Evolutionary conservation across 2,113 vertebrate genomes (phyloP), one percentile per base, ranked within the genome.

Genomic region (Acrocephalus kingi): DNA sequence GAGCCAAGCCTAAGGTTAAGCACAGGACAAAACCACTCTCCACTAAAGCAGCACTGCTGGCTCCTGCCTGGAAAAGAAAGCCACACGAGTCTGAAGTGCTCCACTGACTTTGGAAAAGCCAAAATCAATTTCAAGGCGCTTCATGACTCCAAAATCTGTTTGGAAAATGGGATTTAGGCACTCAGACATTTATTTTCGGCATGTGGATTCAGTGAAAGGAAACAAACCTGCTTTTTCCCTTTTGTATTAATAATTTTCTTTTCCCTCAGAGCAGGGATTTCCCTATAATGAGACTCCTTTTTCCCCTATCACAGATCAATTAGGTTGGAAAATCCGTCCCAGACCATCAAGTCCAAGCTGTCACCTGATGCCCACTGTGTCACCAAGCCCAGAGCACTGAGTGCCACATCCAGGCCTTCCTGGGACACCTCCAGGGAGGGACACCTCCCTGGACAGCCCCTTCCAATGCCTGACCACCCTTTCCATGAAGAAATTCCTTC

Each of bases 291-390:
- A 39, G 51, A 30, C 30, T 74, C 2, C 2, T 28, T 63, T 54
- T n/a, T 51, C 9, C 16, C 7, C 46, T 27, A 3, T 30, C 51
- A 37, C 46, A 61, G 27, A 46, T 39, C 27, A 28, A 0, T 33
- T 19, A 52, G 18, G 22, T 16, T 46, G 33, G 46, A 62, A 69
- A 69, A 54, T 5, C 9, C 11, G 10, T 28, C 27, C 27, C 12
- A 45, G 61, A 10, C 1, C 11, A 56, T 8, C 0, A 0, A 24
- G 21, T 22, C 27, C 18, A 77, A 17, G 0, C 6, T 52, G 46
- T 27, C 58, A 33, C 10, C 11, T 0, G 0, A 33, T 17, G 0
- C 33, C 46, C 46, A 67, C 46, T 0, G 0, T 37, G 21, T 27
- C 27, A 2, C 25, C 37, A 52, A 52, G 46, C 63, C 54, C 63